Conservation (phyloP, 2,113 vertebrate genomes). For the Rhombomys opimus region DNA sequence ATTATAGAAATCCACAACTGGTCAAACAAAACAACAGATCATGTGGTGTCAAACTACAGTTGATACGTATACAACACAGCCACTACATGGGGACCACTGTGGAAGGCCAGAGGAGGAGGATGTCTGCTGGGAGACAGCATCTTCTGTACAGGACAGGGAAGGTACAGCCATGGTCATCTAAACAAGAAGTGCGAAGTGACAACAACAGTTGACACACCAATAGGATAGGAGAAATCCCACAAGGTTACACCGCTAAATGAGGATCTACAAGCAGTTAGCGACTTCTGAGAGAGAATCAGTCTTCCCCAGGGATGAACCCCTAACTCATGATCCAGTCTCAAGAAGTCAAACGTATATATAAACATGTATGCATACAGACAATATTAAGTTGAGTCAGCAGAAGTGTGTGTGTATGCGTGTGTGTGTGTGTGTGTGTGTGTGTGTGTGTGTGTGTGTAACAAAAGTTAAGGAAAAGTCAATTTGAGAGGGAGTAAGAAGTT, state of each 20-base stretch:
- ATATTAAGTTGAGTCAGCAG: background rate
- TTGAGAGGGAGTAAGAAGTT: background rate
- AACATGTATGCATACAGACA: background rate
- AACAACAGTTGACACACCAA: background rate
- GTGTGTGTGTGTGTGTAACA: background rate
- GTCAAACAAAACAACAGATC: background rate
- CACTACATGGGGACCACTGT: background rate
- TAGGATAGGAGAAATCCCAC: background rate
- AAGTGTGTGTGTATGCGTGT: background rate
- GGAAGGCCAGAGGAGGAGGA: background rate
- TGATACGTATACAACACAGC: background rate
- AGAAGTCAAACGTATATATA: background rate
- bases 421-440: background rate
- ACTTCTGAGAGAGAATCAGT: background rate
- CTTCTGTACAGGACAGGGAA: background rate
- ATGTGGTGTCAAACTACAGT: background rate
- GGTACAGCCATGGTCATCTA: background rate
- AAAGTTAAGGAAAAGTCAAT: background rate
- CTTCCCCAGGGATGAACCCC: background rate
- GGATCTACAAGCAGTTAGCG: background rate
- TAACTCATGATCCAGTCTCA: background rate
- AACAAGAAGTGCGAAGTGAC: background rate
- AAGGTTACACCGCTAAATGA: background rate
- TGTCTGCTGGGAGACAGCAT: background rate
- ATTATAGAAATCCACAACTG: background rate